Percentiles rank a stretch among this genome's conserved stretches.
Conservation (phyloP, 2,888 invertebrate species). For the Siphlonurus alternatus region DNA sequence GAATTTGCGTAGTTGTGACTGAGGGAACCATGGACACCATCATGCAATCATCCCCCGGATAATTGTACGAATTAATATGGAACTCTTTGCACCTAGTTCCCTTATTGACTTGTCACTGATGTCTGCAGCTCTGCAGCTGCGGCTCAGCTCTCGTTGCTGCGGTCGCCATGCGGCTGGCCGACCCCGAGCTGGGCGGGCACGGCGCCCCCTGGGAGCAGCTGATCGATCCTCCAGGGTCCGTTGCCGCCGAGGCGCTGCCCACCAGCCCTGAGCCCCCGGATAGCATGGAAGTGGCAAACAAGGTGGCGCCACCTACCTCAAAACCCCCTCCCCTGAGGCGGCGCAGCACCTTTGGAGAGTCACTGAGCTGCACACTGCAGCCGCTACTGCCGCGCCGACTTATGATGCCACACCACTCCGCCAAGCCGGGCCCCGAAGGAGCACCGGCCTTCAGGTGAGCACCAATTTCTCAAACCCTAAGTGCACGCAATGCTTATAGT, state of each 20-base stretch:
- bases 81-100: too few species aligned
- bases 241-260: background rate
- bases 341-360: background rate
- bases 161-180: background rate
- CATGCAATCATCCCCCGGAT: too few species aligned
- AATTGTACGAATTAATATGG: too few species aligned
- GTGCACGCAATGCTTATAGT: too few species aligned
- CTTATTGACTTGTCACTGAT: too few species aligned
- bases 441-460: background rate
- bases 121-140: too few species aligned
- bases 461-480: too few species aligned
- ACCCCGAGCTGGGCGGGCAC: background rate
- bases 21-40: too few species aligned
- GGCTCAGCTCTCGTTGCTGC: too few species aligned
- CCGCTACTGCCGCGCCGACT: background rate
- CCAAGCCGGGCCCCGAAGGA: background rate
- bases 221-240: background rate
- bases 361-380: background rate
- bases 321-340: background rate
- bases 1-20: too few species aligned
- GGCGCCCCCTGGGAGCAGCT: background rate
- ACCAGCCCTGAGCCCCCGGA: background rate
- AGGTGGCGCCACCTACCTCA: background rate
- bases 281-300: background rate
- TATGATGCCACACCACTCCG: background rate